Conservation (phyloP, 2,797 vertebrate genomes). For the Ibycter americanus region DNA sequence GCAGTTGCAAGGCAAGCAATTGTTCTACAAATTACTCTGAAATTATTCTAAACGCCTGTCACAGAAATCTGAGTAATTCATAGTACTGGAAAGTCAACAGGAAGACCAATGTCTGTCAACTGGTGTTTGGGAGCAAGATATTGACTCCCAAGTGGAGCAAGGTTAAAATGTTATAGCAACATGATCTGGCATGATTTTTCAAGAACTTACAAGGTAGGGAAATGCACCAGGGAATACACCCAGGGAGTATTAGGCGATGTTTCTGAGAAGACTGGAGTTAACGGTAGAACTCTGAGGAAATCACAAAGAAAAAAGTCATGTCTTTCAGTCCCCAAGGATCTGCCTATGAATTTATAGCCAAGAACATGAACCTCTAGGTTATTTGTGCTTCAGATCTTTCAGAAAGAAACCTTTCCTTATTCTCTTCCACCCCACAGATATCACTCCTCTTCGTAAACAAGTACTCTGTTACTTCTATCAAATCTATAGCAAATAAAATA, state of each 20-base stretch:
- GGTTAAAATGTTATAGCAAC: slow-evolving; percentile 50
- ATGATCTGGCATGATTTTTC: slow-evolving; percentile 4
- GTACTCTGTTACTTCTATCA: neutral
- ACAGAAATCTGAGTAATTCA: neutral
- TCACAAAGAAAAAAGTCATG: neutral
- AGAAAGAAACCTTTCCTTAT: neutral
- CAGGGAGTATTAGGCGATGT: neutral
- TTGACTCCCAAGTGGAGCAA: slow-evolving; percentile 8
- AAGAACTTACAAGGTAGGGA: slow-evolving; percentile 20
- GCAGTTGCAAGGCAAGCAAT: neutral
- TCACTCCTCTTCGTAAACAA: neutral
- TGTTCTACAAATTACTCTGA: neutral
- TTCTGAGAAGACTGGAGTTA: slow-evolving; percentile 15
- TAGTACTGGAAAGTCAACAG: slow-evolving; percentile 21
- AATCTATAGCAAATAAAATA: neutral
- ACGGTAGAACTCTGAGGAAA: slow-evolving; percentile 4
- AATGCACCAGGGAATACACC: slow-evolving; percentile 9
- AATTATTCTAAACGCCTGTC: neutral
- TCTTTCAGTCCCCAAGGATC: neutral
- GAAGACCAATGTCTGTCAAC: slow-evolving; percentile 19
- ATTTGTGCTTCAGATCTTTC: neutral
- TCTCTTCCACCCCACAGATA: neutral
- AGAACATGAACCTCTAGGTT: neutral
- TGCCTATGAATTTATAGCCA: slow-evolving; percentile 9
- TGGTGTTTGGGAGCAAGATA: slow-evolving; percentile 12